A percentile compares a stretch with the other conserved stretches of the same genome.
phyloP scores from a whole-genome alignment of 2,113 vertebrate genomes.

The Spheniscus mendiculus region DNA sequence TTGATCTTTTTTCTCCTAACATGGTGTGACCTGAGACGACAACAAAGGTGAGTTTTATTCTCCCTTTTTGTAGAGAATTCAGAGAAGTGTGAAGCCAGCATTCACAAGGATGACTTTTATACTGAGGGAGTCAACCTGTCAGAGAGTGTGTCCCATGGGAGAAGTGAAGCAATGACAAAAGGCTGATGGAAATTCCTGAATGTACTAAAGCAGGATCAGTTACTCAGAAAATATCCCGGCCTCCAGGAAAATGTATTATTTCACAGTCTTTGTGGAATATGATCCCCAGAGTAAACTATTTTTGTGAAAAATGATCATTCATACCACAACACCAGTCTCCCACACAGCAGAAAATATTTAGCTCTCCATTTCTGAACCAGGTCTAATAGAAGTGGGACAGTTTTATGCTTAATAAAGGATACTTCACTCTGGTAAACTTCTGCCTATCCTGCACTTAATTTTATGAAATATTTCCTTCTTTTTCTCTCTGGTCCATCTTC shows the following conservation, averaged over 20 bases:
- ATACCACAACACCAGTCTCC: not conserved
- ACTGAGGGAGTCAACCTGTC: fast-evolving
- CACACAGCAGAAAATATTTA: not conserved
- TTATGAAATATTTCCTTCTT: not conserved
- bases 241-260: not conserved
- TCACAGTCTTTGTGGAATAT: not conserved
- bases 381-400: not conserved
- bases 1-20: not conserved
- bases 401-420: not conserved
- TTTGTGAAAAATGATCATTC: not conserved
- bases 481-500: not conserved
- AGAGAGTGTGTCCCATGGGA: not conserved
- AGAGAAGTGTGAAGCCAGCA: not conserved
- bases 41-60: not conserved
- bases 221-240: not conserved
- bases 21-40: not conserved
- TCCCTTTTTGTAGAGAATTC: not conserved
- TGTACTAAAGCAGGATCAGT: not conserved
- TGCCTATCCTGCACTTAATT: not conserved
- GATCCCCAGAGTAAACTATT: not conserved
- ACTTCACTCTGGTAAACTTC: not conserved
- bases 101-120: not conserved
- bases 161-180: not conserved
- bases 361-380: not conserved
- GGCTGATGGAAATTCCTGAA: not conserved